Evolutionary conservation across 2,113 vertebrate species (phyloP).

Genomic region (Perccottus glenii): DNA sequence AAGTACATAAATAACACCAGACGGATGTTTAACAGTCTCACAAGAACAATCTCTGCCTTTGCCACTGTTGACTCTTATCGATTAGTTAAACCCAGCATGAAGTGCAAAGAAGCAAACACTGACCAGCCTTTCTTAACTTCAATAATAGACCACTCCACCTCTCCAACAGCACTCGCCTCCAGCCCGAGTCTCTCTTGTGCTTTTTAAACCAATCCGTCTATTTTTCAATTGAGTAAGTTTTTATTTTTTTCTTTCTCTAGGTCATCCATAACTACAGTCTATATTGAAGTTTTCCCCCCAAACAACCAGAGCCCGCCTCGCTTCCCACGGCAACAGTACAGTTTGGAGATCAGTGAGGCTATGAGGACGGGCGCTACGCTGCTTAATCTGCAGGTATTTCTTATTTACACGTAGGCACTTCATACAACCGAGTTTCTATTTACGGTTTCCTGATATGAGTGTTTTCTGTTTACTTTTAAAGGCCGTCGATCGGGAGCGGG

Average conservation of each 20-base stretch:
- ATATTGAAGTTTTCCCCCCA: conserved; percentile 95
- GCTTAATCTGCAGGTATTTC: conserved; percentile 89
- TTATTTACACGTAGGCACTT: neutral
- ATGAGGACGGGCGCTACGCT: conserved; percentile 91
- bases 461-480: conserved; percentile 65
- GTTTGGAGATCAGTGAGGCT: conserved; percentile 94
- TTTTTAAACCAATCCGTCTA: neutral
- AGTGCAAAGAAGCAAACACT: conserved; percentile 49
- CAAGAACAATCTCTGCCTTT: conserved; percentile 12
- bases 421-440: neutral
- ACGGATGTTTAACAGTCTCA: conserved; percentile 8
- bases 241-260: conserved; percentile 66
- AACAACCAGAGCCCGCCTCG: conserved; percentile 97
- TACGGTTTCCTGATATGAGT: neutral
- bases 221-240: conserved; percentile 16
- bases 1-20: neutral
- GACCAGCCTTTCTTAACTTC: conserved; percentile 29
- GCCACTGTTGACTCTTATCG: conserved; percentile 34
- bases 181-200: neutral
- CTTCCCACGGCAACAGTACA: conserved; percentile 89
- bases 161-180: conserved; percentile 3
- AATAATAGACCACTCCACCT: conserved; percentile 37
- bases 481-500: conserved; percentile 93
- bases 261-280: conserved; percentile 96
- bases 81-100: conserved; percentile 53